Conservation (phyloP, 2,113 vertebrate species). For the Festucalex cinctus region DNA sequence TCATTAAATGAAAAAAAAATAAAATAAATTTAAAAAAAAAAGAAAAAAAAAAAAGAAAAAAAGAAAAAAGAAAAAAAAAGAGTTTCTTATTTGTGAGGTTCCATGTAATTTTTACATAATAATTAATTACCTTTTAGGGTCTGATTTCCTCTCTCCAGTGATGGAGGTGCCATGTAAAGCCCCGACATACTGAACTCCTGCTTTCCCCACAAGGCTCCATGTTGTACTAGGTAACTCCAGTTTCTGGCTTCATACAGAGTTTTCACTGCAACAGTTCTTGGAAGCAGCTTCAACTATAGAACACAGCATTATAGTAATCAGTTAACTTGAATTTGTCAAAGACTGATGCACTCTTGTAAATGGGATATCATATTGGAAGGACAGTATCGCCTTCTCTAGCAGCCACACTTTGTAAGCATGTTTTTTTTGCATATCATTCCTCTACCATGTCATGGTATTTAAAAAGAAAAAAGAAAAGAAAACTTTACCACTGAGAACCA, state of each 20-base stretch:
- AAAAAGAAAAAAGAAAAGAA: no score
- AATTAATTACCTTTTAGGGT: constrained; percentile 71
- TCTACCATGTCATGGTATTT: no score
- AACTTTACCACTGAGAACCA: neutral
- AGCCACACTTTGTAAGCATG: no score
- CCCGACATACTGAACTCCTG: constrained; percentile 64
- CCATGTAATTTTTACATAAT: neutral
- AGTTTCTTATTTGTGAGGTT: no score
- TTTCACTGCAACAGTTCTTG: constrained; percentile 59
- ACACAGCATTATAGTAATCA: neutral
- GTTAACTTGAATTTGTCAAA: no score
- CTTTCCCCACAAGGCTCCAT: constrained; percentile 69
- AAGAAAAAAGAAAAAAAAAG: no score
- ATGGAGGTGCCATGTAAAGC: constrained; percentile 63
- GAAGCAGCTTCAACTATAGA: constrained; percentile 68
- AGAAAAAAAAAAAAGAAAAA: no score
- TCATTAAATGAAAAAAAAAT: no score
- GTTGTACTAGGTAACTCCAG: constrained; percentile 59
- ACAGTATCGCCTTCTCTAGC: neutral
- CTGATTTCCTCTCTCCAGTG: constrained; percentile 59
- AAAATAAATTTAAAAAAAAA: no score
- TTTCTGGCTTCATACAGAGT: constrained; percentile 55
- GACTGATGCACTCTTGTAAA: neutral
- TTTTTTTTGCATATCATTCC: no score
- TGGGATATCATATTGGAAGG: neutral